Evolutionary conservation across 2,888 invertebrate genomes (phyloP).

Genomic region (Thereva unica): DNA sequence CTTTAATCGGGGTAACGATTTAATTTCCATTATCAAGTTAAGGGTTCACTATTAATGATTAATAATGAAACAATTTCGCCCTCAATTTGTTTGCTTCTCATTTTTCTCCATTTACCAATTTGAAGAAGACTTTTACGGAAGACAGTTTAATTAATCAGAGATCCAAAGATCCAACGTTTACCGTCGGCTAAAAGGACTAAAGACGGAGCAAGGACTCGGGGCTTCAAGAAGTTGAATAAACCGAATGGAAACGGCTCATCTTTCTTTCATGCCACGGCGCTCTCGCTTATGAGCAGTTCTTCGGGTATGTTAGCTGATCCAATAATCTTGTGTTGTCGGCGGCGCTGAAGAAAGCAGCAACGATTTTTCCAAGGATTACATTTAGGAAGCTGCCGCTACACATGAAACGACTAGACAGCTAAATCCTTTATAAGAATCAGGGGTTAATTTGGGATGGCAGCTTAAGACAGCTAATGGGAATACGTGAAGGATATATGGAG

Average conservation of each 20-base stretch:
- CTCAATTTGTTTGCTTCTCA: constrained; percentile 29
- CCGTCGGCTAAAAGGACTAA: background rate
- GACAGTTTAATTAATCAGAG: constrained; percentile 39
- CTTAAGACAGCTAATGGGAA: constrained; percentile 8
- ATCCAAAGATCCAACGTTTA: background rate
- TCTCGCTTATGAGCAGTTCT: constrained; percentile 10
- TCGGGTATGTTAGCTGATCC: constrained; percentile 18
- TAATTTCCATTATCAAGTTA: constrained; percentile 35
- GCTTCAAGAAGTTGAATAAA: background rate
- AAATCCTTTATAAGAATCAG: constrained; percentile 15
- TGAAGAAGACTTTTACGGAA: constrained; percentile 21
- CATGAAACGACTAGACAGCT: background rate
- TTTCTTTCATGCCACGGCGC: constrained; percentile 9
- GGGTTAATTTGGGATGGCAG: constrained; percentile 32
- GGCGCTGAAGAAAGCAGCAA: background rate
- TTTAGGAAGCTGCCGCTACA: background rate
- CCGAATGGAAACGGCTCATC: background rate
- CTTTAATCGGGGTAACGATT: constrained; percentile 1
- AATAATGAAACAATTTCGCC: constrained; percentile 39
- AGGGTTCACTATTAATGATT: constrained; percentile 35
- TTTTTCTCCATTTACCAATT: constrained; percentile 28
- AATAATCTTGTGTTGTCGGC: constrained; percentile 15
- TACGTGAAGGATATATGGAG: background rate
- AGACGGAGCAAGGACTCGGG: background rate
- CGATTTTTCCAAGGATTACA: constrained; percentile 21